phyloP scores from a whole-genome alignment of 2,113 vertebrate species.

The Trichomycterus rosablanca region DNA sequence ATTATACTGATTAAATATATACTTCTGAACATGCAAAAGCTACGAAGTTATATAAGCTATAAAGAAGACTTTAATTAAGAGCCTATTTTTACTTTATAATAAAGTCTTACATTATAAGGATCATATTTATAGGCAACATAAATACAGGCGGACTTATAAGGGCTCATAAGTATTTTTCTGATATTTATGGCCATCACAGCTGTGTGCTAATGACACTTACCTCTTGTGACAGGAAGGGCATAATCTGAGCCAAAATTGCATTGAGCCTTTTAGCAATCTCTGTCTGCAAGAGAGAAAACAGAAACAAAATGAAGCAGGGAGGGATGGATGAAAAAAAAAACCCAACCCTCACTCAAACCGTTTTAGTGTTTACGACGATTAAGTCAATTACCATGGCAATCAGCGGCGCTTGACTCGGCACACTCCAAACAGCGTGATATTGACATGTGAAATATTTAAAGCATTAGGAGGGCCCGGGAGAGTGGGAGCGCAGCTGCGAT shows the following conservation, averaged over 20 bases:
- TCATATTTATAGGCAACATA: no score
- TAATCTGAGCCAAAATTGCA: slow-evolving; percentile 95
- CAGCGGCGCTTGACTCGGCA: slow-evolving; percentile 73
- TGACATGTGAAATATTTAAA: slow-evolving; percentile 78
- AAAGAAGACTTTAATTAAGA: no score
- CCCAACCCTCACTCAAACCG: slow-evolving; percentile 53
- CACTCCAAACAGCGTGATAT: slow-evolving; percentile 75
- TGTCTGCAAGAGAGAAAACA: slow-evolving; percentile 74
- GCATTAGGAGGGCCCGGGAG: slow-evolving; percentile 72
- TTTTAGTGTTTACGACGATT: slow-evolving; percentile 71
- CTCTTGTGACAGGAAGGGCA: slow-evolving; percentile 99
- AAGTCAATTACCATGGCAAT: slow-evolving; percentile 74
- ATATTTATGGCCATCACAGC: no score
- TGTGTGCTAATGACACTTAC: slow-evolving; percentile 79
- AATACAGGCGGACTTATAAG: no score
- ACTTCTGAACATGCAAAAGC: no score
- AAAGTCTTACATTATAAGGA: no score
- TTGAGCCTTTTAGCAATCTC: slow-evolving; percentile 97
- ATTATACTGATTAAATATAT: no score
- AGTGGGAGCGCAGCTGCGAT: slow-evolving; percentile 68
- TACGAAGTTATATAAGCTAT: no score
- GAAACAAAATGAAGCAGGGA: slow-evolving; percentile 28
- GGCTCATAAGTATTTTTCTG: no score
- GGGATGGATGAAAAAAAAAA: slow-evolving; percentile 50
- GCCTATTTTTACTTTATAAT: no score